Percentiles rank a stretch among this genome's conserved stretches.
These are phyloP conservation scores for Drosophila tanythrix DNA, from an alignment of 2,888 invertebrate genomes.

Conservation along the genomic window DNA sequence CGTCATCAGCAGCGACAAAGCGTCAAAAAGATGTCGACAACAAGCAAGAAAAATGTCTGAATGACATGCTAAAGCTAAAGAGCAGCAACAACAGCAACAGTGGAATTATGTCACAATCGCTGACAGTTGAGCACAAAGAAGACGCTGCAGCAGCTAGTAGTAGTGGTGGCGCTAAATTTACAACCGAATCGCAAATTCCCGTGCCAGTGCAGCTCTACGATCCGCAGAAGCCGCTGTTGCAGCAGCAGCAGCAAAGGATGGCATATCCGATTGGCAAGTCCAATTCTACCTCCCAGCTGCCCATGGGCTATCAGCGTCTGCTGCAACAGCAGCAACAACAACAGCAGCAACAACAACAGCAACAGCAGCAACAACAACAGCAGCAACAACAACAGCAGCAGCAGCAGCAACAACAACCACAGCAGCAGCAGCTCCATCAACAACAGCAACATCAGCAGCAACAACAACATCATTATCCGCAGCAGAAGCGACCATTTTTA, in stretches of 20 bases:
- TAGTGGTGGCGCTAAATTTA: conserved; percentile 57
- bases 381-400: conserved; percentile 53
- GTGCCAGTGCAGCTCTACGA: conserved; percentile 74
- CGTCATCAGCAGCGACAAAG: conserved; percentile 72
- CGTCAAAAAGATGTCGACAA: conserved; percentile 84
- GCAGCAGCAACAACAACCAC: conserved; percentile 63
- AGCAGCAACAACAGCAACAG: conserved; percentile 57
- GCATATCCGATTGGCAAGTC: conserved; percentile 83
- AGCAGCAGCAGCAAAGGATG: conserved; percentile 64
- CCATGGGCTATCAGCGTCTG: conserved; percentile 77
- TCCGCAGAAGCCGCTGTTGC: conserved; percentile 67
- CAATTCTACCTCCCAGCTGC: conserved; percentile 84
- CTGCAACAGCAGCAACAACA: conserved; percentile 77
- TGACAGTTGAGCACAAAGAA: conserved; percentile 69
- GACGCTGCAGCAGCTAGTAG: conserved; percentile 43
- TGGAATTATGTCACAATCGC: conserved; percentile 55
- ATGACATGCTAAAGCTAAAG: conserved; percentile 83
- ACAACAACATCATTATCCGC: conserved; percentile 70
- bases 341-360: conserved; percentile 48
- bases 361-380: conserved; percentile 48
- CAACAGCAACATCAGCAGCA: conserved; percentile 65
- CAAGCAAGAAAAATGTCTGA: conserved; percentile 84
- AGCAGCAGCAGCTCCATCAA: conserved; percentile 72
- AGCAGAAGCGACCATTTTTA: conserved; percentile 82
- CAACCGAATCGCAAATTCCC: conserved; percentile 69